These are phyloP conservation scores for Capitella teleta DNA, from an alignment of 1,140 invertebrate genomes.

Conservation along the genomic window DNA sequence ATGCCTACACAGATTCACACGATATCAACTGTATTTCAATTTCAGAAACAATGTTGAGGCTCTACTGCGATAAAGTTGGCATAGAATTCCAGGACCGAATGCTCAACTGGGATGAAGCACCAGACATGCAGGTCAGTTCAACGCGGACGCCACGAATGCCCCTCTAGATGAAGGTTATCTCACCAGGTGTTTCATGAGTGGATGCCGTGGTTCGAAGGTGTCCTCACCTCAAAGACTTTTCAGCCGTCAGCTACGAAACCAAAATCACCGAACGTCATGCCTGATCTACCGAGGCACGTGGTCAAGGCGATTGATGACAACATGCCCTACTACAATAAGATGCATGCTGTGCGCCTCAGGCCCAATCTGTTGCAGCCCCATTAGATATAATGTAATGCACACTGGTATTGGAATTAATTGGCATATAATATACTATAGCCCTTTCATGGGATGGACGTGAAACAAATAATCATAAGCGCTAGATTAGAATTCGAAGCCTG, in stretches of 20 bases:
- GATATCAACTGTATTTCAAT: too few species aligned
- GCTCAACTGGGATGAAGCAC: slow-evolving; percentile 16
- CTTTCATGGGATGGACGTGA: too few species aligned
- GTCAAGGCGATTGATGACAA: slow-evolving; percentile 13
- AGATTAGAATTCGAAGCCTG: too few species aligned
- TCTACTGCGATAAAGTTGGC: slow-evolving; percentile 14
- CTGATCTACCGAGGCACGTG: slow-evolving; percentile 13
- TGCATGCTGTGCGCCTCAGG: slow-evolving; percentile 9
- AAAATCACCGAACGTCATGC: slow-evolving; percentile 13
- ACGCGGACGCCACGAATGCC: too few species aligned
- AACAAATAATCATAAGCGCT: too few species aligned
- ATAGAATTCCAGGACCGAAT: slow-evolving; percentile 14
- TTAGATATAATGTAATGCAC: too few species aligned
- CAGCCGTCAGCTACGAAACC: slow-evolving; percentile 14
- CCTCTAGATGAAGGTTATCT: too few species aligned
- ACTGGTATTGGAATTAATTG: too few species aligned
- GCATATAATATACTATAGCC: too few species aligned
- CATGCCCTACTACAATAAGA: slow-evolving; percentile 14
- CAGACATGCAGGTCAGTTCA: too few species aligned
- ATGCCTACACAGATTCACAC: too few species aligned
- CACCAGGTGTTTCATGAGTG: slow-evolving; percentile 16
- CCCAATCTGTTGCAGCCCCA: slow-evolving; percentile 8
- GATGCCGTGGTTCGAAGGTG: slow-evolving; percentile 18
- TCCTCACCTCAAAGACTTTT: slow-evolving; percentile 14
- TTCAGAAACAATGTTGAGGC: slow-evolving; percentile 13